Evolutionary conservation across 2,797 vertebrate species (phyloP).

Genomic region (Chaunax sp.): DNA sequence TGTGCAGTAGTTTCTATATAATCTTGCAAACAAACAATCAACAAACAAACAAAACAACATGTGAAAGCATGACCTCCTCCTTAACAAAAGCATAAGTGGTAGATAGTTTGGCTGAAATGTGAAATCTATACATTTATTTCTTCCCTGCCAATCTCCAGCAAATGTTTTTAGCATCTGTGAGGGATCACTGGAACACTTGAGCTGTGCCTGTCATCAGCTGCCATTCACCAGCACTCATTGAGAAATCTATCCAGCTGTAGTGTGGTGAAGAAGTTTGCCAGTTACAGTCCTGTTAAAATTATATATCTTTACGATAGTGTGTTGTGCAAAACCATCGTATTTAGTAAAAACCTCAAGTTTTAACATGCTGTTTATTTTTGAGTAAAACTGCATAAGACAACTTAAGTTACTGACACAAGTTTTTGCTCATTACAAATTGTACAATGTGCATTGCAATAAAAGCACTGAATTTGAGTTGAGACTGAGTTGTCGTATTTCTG

Average conservation of each 20-base stretch:
- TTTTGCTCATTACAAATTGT: not conserved
- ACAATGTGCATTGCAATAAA: not conserved
- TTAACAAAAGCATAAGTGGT: too few relatives aligned
- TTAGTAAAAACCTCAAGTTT: not conserved
- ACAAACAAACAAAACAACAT: not conserved
- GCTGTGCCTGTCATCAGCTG: slow-evolving; percentile 26
- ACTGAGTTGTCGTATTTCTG: not conserved
- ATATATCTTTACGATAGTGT: not conserved
- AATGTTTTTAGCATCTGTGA: slow-evolving; percentile 21
- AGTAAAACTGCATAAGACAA: too few relatives aligned
- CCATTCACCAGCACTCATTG: slow-evolving; percentile 6
- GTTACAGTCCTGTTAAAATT: not conserved
- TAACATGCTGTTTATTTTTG: not conserved
- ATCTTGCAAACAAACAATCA: not conserved
- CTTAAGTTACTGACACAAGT: too few relatives aligned
- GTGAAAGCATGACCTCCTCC: too few relatives aligned
- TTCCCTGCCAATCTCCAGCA: not conserved
- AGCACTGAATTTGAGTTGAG: not conserved
- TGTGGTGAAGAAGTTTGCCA: not conserved
- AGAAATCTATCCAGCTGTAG: slow-evolving; percentile 12
- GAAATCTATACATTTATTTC: too few relatives aligned
- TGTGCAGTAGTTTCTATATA: not conserved
- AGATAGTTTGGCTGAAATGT: too few relatives aligned
- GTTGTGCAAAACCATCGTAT: slow-evolving; percentile 1
- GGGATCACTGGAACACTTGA: slow-evolving; percentile 14